These are phyloP conservation scores for Rhogogaster chlorosoma DNA, from an alignment of 2,888 invertebrate genomes.

Conservation along the genomic window DNA sequence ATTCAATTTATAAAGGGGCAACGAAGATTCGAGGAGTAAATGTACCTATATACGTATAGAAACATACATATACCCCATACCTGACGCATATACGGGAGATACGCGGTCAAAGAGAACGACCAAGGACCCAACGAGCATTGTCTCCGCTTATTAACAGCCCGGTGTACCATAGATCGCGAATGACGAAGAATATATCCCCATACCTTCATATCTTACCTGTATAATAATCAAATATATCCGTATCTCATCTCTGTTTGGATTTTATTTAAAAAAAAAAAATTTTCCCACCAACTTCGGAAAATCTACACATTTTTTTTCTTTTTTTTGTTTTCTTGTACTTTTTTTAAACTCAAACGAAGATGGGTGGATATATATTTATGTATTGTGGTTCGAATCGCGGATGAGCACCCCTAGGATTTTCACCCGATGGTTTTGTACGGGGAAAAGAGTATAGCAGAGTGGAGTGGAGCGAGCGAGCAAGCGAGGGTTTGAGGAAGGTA, in stretches of 20 bases:
- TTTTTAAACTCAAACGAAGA: too few species aligned
- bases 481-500: constrained; percentile 52
- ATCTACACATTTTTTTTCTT: too few species aligned
- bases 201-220: too few species aligned
- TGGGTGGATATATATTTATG: too few species aligned
- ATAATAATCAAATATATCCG: too few species aligned
- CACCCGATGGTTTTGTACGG: constrained; percentile 51
- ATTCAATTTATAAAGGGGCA: constrained; percentile 21
- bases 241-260: too few species aligned
- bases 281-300: too few species aligned
- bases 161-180: not conserved
- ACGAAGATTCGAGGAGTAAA: constrained; percentile 23
- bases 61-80: not conserved
- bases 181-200: too few species aligned
- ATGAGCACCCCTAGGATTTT: constrained; percentile 33
- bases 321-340: too few species aligned
- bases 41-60: not conserved
- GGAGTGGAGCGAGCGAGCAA: constrained; percentile 37
- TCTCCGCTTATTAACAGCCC: constrained; percentile 75
- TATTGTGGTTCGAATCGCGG: constrained; percentile 39
- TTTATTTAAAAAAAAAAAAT: too few species aligned
- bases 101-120: not conserved
- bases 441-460: constrained; percentile 55
- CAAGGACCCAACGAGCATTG: constrained; percentile 68
- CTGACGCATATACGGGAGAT: not conserved